Base-by-base conservation (phyloP, 1,140 invertebrate genomes). In the Drosophila azteca region DNA sequence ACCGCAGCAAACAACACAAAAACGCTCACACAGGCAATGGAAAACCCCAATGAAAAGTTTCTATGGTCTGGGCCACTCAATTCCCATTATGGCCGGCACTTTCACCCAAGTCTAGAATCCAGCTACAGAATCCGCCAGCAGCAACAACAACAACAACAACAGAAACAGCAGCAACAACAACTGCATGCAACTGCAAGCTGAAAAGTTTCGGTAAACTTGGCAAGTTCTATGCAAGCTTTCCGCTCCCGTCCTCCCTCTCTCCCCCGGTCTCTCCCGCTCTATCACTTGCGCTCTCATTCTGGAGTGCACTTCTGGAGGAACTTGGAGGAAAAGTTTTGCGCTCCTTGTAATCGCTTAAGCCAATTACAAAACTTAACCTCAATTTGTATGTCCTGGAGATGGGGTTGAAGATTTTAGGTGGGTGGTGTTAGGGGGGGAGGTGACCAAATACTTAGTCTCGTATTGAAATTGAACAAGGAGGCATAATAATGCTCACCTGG, bases 291-390 rank as follows among this genome's bases (percentile, higher is more conserved):
- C 35, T 35, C 35, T 39, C 35, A 13, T 13, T 39, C 35, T 39
- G 17, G 13, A 20, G 24, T 46, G 31, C 45, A 59, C 44, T 53
- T 55, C 31, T 31, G 31, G 2, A 17, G 41, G 62, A 65, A 49
- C 54, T 74, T 65, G 61, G 15, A n/a, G 61, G 29, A 45, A 76
- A 85, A 78, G 62, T 70, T 78, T 57, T 62, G 5, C 53, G 69
- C 83, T 79, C 57, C 83, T 87, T 82, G 70, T 70, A 87, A 87
- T 83, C 76, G 76, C 79, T 88, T 88, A 73, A 88, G 76, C 76
- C 83, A 88, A 87, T 89, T 88, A 89, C 64, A 70, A 62, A 84
- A 88, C 79, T 79, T 87, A 88, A 87, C 82, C 83, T 77, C 71
- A 88, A 79, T 83, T 79, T 73, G 62, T 70, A 26, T n/a, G 41